Conservation (phyloP, 2,888 invertebrate species). For the Hoplodrina blanda region DNA sequence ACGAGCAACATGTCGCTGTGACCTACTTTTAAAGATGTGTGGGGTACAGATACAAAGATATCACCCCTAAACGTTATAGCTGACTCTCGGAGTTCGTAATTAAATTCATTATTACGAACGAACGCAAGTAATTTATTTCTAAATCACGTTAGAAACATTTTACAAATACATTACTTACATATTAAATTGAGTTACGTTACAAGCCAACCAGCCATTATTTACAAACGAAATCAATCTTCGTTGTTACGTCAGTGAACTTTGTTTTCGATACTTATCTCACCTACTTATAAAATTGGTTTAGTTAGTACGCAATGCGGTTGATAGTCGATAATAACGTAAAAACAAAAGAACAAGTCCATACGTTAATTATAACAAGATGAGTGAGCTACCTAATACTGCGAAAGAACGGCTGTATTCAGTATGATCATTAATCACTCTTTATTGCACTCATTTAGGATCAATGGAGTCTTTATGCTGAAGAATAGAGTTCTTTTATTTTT, state of each 20-base stretch:
- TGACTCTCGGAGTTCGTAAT: conserved; percentile 25
- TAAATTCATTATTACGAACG: conserved; percentile 38
- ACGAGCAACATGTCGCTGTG: conserved; percentile 78
- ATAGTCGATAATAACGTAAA: conserved; percentile 41
- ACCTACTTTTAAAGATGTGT: conserved; percentile 71
- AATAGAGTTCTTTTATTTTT: conserved; percentile 78
- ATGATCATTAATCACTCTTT: conserved; percentile 80
- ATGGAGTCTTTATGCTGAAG: conserved; percentile 77
- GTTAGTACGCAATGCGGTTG: conserved; percentile 55
- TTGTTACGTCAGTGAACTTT: conserved; percentile 53
- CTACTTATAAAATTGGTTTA: conserved; percentile 48
- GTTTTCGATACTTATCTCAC: conserved; percentile 51
- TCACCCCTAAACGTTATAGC: conserved; percentile 18
- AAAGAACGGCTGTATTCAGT: conserved; percentile 72
- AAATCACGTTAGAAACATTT: conserved; percentile 14
- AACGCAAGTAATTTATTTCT: conserved; percentile 12
- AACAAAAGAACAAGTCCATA: conserved; percentile 49
- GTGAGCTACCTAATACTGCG: conserved; percentile 53
- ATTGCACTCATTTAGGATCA: conserved; percentile 82
- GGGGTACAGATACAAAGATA: conserved; percentile 34
- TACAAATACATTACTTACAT: neutral
- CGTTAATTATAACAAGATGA: conserved; percentile 65
- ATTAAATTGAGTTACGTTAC: conserved; percentile 1
- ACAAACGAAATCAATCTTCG: conserved; percentile 29
- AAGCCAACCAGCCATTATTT: conserved; percentile 3